Base-by-base conservation (phyloP, 2,797 vertebrate genomes). In the Xiphorhynchus erythropygius region DNA sequence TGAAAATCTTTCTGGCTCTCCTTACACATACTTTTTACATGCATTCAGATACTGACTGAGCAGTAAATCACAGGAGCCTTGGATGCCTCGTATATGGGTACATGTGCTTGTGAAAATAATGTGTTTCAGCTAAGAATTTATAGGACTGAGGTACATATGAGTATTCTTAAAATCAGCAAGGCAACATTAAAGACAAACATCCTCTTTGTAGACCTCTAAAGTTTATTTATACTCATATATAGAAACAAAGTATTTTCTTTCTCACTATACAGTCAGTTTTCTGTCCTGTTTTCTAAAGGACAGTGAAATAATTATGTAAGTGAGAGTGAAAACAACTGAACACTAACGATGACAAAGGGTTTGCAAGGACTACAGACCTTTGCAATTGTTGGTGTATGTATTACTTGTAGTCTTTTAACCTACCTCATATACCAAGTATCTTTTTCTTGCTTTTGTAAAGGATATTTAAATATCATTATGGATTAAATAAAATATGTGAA, bases 41-140 rank as follows among this genome's bases (percentile, higher is more conserved):
- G 5, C 27, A 27, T 93, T 90, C 41, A 81, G 25, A 71, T 27
- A 62, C 15, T 67, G 30, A 35, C 24, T 53, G 33, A 73, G 39
- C 15, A 46, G 28, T 65, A 75, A 67, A 50, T 60, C 59, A 77
- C 23, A 28, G 11, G 23, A 63, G 9, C 5, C 21, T 84, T 44
- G 39, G 37, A 22, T n/a, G 32, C 11, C 0, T 0, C 2, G 3
- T 55, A 5, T 86, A 7, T 50, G 27, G 15, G 3, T 39, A 24
- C 46, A 19, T 35, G 17, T 25, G 11, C 18, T 41, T 14, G 24
- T 19, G 18, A 63, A 76, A 73, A 65, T 28, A 62, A 33, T 10
- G 1, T 57, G 8, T 70, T 53, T 79, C 21, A 50, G 28, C 12
- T 70, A 50, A 42, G 55, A 30, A 65, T 56, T 70, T 91, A 57